phyloP scores from a whole-genome alignment of 2,888 invertebrate genomes.

The Drosophila ustulata region DNA sequence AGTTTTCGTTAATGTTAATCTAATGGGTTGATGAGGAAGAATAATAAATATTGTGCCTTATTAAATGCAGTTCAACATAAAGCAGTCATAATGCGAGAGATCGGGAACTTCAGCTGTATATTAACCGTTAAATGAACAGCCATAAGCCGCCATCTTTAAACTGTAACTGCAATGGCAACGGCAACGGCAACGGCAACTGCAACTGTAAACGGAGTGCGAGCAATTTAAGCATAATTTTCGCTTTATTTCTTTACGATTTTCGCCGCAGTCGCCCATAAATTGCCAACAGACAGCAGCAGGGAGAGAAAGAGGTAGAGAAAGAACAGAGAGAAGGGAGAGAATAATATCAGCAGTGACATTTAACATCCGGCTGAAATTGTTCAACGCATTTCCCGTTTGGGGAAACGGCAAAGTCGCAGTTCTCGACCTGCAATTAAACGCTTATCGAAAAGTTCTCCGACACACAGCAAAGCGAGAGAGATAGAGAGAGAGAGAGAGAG shows the following conservation, averaged over 20 bases:
- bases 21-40: too few relatives aligned
- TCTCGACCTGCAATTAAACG: slow-evolving; percentile 73
- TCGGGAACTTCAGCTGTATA: not conserved
- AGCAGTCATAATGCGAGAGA: too few relatives aligned
- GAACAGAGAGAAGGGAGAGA: not conserved
- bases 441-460: slow-evolving; percentile 71
- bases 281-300: slow-evolving; percentile 38
- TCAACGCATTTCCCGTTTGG: slow-evolving; percentile 64
- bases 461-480: slow-evolving; percentile 3
- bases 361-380: slow-evolving; percentile 75
- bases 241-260: slow-evolving; percentile 29
- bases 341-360: slow-evolving; percentile 63
- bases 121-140: slow-evolving; percentile 9
- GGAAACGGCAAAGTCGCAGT: slow-evolving; percentile 34
- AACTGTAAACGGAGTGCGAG: slow-evolving; percentile 27
- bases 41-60: too few relatives aligned
- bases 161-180: not conserved
- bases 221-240: slow-evolving; percentile 53
- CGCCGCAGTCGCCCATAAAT: slow-evolving; percentile 60
- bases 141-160: slow-evolving; percentile 17
- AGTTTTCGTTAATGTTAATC: too few relatives aligned
- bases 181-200: not conserved
- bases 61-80: too few relatives aligned
- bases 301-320: slow-evolving; percentile 2
- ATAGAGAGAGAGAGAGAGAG: slow-evolving; percentile 6